A percentile compares a stretch with the other conserved stretches of the same genome.
Conservation (phyloP, 2,888 invertebrate genomes). For the Palloptera scutellata region DNA sequence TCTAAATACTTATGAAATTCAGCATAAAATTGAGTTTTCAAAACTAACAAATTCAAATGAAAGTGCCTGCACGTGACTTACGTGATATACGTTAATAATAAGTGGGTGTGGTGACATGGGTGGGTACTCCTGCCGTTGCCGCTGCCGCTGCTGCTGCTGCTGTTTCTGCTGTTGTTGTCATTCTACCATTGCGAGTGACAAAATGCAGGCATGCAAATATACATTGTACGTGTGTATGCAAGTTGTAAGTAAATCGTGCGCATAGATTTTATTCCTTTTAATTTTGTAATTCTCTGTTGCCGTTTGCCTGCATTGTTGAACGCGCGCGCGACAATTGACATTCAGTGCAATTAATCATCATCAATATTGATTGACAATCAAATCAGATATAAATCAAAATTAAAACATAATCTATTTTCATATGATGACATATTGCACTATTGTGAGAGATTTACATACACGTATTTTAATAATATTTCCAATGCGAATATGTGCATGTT, state of each 20-base stretch:
- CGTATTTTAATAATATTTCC: too few species aligned
- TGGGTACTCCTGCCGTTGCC: background rate
- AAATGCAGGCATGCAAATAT: conserved; percentile 6
- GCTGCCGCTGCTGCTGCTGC: background rate
- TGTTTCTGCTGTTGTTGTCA: conserved; percentile 15
- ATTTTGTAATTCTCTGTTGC: background rate
- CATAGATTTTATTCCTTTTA: background rate
- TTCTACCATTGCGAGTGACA: background rate
- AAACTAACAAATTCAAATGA: conserved; percentile 38
- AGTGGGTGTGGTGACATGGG: conserved; percentile 40
- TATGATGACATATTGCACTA: conserved; percentile 27
- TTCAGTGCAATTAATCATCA: conserved; percentile 42
- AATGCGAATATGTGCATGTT: too few species aligned
- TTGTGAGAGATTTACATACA: conserved; percentile 22
- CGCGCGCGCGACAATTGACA: conserved; percentile 36
- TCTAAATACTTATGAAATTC: background rate
- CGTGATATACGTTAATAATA: conserved; percentile 40
- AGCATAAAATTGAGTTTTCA: background rate
- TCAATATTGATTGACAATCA: conserved; percentile 32
- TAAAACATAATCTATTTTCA: conserved; percentile 27
- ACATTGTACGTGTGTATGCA: background rate
- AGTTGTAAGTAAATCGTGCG: background rate
- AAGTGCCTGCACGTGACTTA: conserved; percentile 44
- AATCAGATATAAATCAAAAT: conserved; percentile 27
- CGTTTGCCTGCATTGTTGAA: conserved; percentile 5